Evolutionary conservation across 2,113 vertebrate species (phyloP).

Genomic region (Amblyornis subalaris): DNA sequence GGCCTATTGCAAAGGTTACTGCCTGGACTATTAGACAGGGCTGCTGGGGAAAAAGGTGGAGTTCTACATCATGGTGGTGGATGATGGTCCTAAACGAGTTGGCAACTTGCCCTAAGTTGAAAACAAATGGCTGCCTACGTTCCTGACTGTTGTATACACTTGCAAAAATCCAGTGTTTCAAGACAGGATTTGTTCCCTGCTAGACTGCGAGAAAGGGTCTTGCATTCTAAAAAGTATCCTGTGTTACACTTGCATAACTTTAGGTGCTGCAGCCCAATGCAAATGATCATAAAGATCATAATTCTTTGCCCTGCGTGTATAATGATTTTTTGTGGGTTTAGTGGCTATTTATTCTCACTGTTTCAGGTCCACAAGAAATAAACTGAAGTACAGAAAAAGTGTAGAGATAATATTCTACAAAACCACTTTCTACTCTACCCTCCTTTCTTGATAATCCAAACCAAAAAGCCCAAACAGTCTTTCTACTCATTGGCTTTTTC

Average conservation of each 20-base stretch:
- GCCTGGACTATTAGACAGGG: neutral
- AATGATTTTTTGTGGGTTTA: neutral
- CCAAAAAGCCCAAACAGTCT: neutral
- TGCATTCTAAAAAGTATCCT: neutral
- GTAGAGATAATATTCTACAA: neutral
- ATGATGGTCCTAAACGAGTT: neutral
- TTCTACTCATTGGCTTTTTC: neutral
- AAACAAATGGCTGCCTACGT: neutral
- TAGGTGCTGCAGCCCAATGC: neutral
- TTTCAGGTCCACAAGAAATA: neutral
- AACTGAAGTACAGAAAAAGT: neutral
- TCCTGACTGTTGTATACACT: neutral
- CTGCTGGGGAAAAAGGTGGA: neutral
- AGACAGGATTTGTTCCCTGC: neutral
- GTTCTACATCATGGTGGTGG: neutral
- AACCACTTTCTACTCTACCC: neutral
- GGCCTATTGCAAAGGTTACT: neutral
- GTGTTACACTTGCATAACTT: neutral
- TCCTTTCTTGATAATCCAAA: neutral
- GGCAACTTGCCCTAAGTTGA: neutral
- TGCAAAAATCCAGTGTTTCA: neutral
- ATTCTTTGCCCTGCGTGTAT: neutral
- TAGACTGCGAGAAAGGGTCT: neutral
- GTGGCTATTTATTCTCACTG: neutral
- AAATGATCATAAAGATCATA: neutral